phyloP scores from a whole-genome alignment of 2,113 vertebrate species.

The Copsychus sechellarum region DNA sequence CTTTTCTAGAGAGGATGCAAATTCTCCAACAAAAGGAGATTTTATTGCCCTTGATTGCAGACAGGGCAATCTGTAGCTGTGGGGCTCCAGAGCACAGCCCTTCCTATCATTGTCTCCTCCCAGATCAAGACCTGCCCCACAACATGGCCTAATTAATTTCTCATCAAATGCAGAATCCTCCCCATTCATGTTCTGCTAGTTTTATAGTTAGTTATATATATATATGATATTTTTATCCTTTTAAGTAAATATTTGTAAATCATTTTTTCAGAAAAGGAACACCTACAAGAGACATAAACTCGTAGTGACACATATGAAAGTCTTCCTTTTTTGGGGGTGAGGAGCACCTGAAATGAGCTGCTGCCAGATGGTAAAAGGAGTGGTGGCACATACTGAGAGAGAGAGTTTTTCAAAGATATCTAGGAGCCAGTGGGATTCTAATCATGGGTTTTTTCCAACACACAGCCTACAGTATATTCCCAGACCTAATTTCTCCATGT shows the following conservation, averaged over 20 bases:
- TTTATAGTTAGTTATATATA: background rate
- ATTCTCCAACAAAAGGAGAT: background rate
- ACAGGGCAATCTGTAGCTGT: background rate
- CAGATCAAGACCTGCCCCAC: background rate
- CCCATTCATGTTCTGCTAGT: background rate
- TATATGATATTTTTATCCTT: background rate
- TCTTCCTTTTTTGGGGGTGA: background rate
- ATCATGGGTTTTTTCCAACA: background rate
- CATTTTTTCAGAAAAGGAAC: background rate
- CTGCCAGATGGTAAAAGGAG: background rate
- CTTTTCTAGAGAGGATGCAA: background rate
- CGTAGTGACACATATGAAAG: background rate
- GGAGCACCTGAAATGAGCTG: background rate
- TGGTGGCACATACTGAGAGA: accelerated
- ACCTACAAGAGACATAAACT: background rate
- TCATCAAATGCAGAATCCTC: background rate
- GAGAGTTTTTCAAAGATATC: background rate
- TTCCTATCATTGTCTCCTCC: accelerated
- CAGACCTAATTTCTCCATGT: background rate
- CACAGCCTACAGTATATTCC: accelerated
- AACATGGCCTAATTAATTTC: background rate
- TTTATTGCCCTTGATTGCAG: background rate
- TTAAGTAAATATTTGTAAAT: background rate
- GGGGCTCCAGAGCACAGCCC: background rate
- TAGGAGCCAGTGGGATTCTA: background rate